Percentiles rank a stretch among this genome's conserved stretches.
These are phyloP conservation scores for Lepidiolamprologus cunningtoni DNA, from an alignment of 2,113 vertebrate genomes.

Conservation along the genomic window DNA sequence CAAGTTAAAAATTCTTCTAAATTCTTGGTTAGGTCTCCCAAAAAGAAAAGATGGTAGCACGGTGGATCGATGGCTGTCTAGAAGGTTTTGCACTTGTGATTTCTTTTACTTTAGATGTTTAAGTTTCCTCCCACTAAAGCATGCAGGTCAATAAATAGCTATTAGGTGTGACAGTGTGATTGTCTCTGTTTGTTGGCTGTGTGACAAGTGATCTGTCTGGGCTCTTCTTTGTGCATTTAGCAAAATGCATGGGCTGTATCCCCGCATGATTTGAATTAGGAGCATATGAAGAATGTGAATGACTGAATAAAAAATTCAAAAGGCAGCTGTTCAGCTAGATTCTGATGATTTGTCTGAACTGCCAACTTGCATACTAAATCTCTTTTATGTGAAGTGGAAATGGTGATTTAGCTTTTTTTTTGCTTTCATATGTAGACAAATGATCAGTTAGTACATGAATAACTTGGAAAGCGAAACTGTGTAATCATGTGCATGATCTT, in stretches of 20 bases:
- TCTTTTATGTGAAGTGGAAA: background rate
- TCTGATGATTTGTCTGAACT: background rate
- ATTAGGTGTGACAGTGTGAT: background rate
- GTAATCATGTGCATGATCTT: background rate
- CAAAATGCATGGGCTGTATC: background rate
- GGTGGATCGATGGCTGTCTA: background rate
- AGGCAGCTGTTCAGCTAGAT: background rate
- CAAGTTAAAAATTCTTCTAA: background rate
- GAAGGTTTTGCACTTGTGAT: background rate
- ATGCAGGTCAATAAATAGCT: slow-evolving; percentile 5
- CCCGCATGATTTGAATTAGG: background rate
- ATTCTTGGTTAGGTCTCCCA: background rate
- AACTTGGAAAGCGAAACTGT: background rate
- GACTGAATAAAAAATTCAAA: background rate
- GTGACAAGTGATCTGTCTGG: background rate
- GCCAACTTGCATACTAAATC: background rate
- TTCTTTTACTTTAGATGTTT: background rate
- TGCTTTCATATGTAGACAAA: background rate
- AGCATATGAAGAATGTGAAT: background rate
- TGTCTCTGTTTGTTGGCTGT: background rate
- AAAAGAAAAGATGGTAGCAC: background rate
- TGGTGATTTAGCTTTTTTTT: background rate
- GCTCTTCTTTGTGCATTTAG: background rate
- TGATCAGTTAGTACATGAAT: background rate
- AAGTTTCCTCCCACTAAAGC: background rate